Conservation (phyloP, 2,113 vertebrate species). For the Siniperca knerii region DNA sequence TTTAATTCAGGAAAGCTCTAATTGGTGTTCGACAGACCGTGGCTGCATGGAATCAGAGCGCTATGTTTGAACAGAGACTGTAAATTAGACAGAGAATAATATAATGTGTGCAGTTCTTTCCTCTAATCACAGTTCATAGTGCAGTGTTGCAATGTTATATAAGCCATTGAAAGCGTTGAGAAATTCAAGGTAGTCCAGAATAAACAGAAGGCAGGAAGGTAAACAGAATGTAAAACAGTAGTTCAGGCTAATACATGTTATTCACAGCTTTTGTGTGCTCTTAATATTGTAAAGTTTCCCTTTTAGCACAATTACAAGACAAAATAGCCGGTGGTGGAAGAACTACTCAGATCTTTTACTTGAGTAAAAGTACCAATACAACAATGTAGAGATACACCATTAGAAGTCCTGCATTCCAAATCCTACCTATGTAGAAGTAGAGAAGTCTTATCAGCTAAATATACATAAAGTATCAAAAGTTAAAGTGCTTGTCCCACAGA, state of each 20-base stretch:
- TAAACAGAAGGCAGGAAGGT: constrained; percentile 7
- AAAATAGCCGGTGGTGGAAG: constrained; percentile 10
- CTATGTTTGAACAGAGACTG: constrained; percentile 50
- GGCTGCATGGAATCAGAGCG: constrained; percentile 44
- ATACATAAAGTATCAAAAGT: not conserved
- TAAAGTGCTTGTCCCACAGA: not conserved
- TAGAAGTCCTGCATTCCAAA: not conserved
- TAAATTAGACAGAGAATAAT: constrained; percentile 55
- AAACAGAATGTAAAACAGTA: not conserved
- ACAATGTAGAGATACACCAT: not conserved
- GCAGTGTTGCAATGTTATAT: constrained; percentile 44
- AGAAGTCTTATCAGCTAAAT: not conserved
- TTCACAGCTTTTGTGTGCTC: constrained; percentile 4
- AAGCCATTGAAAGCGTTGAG: constrained; percentile 18
- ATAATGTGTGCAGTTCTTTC: constrained; percentile 42
- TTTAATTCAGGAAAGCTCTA: constrained; percentile 62
- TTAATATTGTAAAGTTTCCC: not conserved
- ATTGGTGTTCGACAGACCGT: constrained; percentile 65
- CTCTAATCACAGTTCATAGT: constrained; percentile 45
- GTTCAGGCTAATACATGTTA: not conserved
- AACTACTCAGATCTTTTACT: not conserved
- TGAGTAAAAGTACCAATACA: not conserved
- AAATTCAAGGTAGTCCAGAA: constrained; percentile 18
- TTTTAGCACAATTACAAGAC: constrained; percentile 5
- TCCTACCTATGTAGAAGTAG: not conserved